These are phyloP conservation scores for Tetragnatha versicolor DNA, from an alignment of 1,140 invertebrate species.

Conservation along the genomic window DNA sequence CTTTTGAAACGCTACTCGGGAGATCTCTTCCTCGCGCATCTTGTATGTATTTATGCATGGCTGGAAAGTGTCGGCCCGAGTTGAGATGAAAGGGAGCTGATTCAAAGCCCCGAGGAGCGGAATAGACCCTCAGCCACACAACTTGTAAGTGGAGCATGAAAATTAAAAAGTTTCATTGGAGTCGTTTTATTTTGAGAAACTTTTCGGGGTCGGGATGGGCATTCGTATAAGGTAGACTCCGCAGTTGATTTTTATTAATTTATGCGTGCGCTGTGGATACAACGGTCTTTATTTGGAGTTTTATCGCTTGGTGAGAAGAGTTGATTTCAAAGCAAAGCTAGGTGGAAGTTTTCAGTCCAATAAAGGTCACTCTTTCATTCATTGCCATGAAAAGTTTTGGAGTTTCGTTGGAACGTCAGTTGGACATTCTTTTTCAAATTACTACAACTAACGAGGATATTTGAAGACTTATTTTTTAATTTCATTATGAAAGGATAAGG, in stretches of 20 bases:
- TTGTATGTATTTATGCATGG: conserved; percentile 39
- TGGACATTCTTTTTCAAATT: too few species aligned
- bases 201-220: background rate
- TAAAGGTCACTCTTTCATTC: too few species aligned
- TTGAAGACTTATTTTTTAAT: too few species aligned
- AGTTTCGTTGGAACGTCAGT: too few species aligned
- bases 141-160: conserved; percentile 23
- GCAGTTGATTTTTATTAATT: background rate
- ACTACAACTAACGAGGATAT: too few species aligned
- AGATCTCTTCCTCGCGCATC: conserved; percentile 12
- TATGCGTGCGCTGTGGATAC: too few species aligned
- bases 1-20: conserved; percentile 10
- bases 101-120: background rate
- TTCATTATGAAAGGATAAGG: too few species aligned
- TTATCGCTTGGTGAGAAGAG: too few species aligned
- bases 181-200: background rate
- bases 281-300: too few species aligned
- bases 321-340: too few species aligned
- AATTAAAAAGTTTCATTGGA: conserved; percentile 29
- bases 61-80: conserved; percentile 21
- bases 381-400: too few species aligned
- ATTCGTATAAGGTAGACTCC: background rate
- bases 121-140: background rate
- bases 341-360: too few species aligned
- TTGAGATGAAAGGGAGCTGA: conserved; percentile 37